phyloP scores from a whole-genome alignment of 2,797 vertebrate species.

The Momotus momota region DNA sequence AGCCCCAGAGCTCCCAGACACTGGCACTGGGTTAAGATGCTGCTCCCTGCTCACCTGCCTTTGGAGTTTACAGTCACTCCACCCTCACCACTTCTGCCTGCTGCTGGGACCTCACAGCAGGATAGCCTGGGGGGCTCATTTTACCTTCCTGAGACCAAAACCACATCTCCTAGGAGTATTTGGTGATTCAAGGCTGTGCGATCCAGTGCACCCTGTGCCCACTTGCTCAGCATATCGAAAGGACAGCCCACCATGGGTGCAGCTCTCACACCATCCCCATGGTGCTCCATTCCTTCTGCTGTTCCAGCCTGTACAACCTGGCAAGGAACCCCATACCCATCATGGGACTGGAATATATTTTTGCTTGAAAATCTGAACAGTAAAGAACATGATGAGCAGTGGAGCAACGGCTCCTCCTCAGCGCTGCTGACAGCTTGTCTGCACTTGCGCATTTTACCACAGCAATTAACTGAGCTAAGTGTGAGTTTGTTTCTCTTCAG shows the following conservation, averaged over 20 bases:
- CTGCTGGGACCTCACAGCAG: neutral
- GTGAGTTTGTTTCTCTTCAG: neutral
- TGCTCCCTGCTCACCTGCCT: neutral
- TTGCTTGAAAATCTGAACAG: neutral
- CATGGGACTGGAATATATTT: fast-evolving
- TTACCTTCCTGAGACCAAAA: neutral
- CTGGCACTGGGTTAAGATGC: neutral
- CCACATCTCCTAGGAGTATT: neutral
- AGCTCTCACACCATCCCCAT: neutral
- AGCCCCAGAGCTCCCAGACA: neutral
- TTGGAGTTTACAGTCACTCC: neutral
- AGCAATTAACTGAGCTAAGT: neutral
- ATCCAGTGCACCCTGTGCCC: neutral
- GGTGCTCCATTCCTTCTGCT: neutral
- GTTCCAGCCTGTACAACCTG: neutral
- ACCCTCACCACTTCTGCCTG: neutral
- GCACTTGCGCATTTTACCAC: fast-evolving
- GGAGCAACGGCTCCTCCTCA: neutral
- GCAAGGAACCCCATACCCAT: neutral
- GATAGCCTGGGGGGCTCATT: neutral
- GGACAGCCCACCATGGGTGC: neutral
- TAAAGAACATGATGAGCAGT: neutral
- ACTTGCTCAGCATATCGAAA: neutral
- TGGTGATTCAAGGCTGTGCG: fast-evolving
- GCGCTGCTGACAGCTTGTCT: neutral